phyloP scores from a whole-genome alignment of 2,888 invertebrate genomes.

The Amblyteles armatorius region DNA sequence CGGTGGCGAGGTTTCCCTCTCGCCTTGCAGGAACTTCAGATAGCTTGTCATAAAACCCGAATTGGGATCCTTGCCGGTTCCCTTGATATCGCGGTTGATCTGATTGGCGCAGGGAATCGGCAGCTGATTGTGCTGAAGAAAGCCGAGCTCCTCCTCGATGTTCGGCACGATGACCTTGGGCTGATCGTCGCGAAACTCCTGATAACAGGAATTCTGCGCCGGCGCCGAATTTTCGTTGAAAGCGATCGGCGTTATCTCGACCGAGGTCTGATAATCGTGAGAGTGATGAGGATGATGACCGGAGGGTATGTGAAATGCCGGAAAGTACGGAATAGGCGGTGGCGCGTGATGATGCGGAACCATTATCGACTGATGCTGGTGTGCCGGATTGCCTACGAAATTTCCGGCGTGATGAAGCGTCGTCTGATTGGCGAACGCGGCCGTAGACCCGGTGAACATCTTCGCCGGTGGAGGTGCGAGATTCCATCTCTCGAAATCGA shows the following conservation, averaged over 20 bases:
- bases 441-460: slow-evolving; percentile 88
- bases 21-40: slow-evolving; percentile 93
- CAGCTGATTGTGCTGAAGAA: slow-evolving; percentile 86
- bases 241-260: slow-evolving; percentile 88
- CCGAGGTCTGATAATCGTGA: slow-evolving; percentile 88
- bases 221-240: slow-evolving; percentile 67
- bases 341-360: slow-evolving; percentile 89
- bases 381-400: slow-evolving; percentile 84
- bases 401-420: slow-evolving; percentile 86
- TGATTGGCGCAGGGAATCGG: slow-evolving; percentile 83
- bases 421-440: slow-evolving; percentile 87
- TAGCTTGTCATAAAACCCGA: slow-evolving; percentile 95
- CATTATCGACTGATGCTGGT: slow-evolving; percentile 89
- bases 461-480: slow-evolving; percentile 89
- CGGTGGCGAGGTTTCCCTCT: slow-evolving; percentile 92
- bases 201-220: slow-evolving; percentile 57
- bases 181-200: slow-evolving; percentile 87
- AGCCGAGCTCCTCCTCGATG: slow-evolving; percentile 95
- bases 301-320: slow-evolving; percentile 89
- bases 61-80: slow-evolving; percentile 86
- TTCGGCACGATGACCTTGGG: slow-evolving; percentile 95
- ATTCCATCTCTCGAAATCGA: slow-evolving; percentile 94
- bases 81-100: slow-evolving; percentile 88
- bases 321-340: slow-evolving; percentile 90
- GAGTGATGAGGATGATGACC: slow-evolving; percentile 87